These are phyloP conservation scores for Perca flavescens DNA, from an alignment of 2,113 vertebrate genomes.

Conservation along the genomic window DNA sequence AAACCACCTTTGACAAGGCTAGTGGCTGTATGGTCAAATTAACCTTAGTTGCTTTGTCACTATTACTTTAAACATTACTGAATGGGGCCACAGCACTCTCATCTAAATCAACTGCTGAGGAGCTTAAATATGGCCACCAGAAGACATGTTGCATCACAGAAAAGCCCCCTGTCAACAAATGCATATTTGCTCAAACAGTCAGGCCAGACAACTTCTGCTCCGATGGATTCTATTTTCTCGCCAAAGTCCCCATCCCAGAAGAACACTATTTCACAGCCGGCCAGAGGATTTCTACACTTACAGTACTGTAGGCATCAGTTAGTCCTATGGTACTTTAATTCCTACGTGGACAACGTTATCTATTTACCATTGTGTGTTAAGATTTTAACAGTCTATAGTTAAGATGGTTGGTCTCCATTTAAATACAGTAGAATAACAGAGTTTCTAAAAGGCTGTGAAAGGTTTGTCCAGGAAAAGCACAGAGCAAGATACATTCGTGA, in stretches of 20 bases:
- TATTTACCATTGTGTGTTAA: too few species aligned
- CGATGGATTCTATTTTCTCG: neutral
- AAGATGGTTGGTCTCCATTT: too few species aligned
- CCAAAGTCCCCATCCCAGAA: neutral
- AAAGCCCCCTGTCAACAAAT: slow-evolving; percentile 2
- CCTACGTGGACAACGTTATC: neutral
- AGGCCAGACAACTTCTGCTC: neutral
- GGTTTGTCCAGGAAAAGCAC: neutral
- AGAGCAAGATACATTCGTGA: neutral
- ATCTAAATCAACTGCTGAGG: neutral
- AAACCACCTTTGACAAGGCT: neutral
- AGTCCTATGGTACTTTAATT: neutral
- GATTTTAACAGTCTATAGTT: too few species aligned
- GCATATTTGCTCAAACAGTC: neutral
- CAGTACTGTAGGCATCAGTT: neutral
- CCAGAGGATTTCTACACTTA: neutral
- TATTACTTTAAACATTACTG: neutral
- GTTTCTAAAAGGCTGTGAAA: neutral
- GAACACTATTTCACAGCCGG: neutral
- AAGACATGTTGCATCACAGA: neutral
- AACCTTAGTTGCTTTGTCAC: neutral
- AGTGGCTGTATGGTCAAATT: neutral
- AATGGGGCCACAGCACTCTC: neutral
- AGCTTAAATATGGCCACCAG: neutral
- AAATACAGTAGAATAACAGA: neutral